Conservation (phyloP, 2,113 vertebrate species). For the Gobio gobio region DNA sequence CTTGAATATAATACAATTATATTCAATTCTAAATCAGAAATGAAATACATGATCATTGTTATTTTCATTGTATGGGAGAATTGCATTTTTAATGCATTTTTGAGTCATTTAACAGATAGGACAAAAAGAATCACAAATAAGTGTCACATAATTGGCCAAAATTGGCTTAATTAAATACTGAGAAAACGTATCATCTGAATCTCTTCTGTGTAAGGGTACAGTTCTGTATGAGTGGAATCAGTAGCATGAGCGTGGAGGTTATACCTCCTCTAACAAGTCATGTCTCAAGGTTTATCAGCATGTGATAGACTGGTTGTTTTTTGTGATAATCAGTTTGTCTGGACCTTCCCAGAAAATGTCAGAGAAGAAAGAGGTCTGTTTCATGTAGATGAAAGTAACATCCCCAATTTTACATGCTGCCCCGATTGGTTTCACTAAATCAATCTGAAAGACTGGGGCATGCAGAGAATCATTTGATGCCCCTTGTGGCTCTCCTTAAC, state of each 20-base stretch:
- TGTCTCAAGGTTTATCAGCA: conserved; percentile 60
- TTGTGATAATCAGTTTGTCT: conserved; percentile 68
- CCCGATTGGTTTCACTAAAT: conserved; percentile 76
- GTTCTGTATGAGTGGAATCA: neutral
- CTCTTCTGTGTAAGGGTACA: neutral
- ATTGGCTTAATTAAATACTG: neutral
- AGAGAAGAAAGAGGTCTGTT: conserved; percentile 69
- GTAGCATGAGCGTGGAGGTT: neutral
- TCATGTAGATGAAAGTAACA: conserved; percentile 69
- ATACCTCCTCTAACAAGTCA: conserved; percentile 48
- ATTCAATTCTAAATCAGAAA: neutral
- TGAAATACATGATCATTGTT: neutral
- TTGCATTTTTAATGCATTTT: neutral
- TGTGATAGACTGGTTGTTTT: conserved; percentile 69
- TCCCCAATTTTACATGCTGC: conserved; percentile 64
- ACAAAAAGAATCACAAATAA: neutral
- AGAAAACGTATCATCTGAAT: neutral
- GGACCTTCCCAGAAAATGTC: conserved; percentile 64
- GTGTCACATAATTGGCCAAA: neutral
- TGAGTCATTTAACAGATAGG: neutral
- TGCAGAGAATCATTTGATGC: conserved; percentile 64
- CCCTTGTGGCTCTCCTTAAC: conserved; percentile 50
- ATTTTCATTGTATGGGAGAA: too few relatives aligned
- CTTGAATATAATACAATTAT: too few relatives aligned
- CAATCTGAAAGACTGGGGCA: conserved; percentile 64